Evolutionary conservation across 2,797 vertebrate genomes (phyloP).

Genomic region (Knipowitschia caucasica): DNA sequence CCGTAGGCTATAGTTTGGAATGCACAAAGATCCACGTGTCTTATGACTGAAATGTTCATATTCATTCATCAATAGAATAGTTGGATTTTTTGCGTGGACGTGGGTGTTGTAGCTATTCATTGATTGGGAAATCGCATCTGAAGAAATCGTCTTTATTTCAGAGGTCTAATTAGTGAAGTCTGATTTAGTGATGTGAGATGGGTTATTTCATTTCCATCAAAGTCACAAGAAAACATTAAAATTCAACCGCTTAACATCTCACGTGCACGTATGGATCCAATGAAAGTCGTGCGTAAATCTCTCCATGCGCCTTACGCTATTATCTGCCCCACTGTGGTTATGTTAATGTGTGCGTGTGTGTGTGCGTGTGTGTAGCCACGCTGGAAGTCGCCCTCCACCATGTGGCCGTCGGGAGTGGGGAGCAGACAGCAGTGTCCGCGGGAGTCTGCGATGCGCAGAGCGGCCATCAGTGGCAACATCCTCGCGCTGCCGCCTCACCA

Average conservation of each 20-base stretch:
- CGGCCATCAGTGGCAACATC: conserved; percentile 87
- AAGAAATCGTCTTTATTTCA: background rate
- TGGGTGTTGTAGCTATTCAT: conserved; percentile 31
- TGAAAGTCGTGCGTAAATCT: conserved; percentile 38
- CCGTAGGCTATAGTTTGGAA: conserved; percentile 32
- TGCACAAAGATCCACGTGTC: conserved; percentile 32
- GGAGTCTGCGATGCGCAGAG: conserved; percentile 88
- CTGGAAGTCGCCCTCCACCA: conserved; percentile 82
- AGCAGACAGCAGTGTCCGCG: conserved; percentile 85
- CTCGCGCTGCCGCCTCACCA: conserved; percentile 86
- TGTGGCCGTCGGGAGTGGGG: conserved; percentile 89
- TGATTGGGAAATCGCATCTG: conserved; percentile 1
- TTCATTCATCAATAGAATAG: conserved; percentile 49
- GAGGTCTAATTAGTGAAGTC: background rate
- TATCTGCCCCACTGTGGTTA: conserved; percentile 12
- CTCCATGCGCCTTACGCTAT: conserved; percentile 32
- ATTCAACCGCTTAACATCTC: conserved; percentile 1
- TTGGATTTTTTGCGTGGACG: conserved; percentile 17
- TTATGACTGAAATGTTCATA: conserved; percentile 33
- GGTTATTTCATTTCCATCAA: background rate
- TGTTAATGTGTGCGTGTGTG: conserved; percentile 11
- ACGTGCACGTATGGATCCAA: conserved; percentile 29
- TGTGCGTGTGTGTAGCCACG: conserved; percentile 58
- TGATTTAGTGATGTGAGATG: background rate
- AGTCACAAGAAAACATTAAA: background rate